A percentile compares a stretch with the other conserved stretches of the same genome.
phyloP scores from a whole-genome alignment of 2,888 invertebrate species.

The Mimumesa dahlbomi region DNA sequence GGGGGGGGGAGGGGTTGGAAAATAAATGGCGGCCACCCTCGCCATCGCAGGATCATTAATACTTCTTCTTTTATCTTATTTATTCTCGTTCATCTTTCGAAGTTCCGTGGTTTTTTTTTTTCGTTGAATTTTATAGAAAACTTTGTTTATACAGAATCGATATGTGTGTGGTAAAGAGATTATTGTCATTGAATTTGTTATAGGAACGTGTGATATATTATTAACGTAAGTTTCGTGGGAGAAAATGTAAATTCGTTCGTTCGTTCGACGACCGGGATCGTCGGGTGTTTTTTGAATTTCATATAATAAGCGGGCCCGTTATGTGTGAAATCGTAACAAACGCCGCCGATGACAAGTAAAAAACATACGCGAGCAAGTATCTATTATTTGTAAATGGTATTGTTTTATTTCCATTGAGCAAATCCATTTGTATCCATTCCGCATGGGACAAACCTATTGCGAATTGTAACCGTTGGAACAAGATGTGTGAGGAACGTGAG shows the following conservation, averaged over 20 bases:
- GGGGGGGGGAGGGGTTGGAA: slow-evolving; percentile 60
- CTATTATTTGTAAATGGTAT: slow-evolving; percentile 51
- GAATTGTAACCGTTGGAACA: slow-evolving; percentile 54
- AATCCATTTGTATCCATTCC: slow-evolving; percentile 50
- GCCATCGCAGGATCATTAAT: slow-evolving; percentile 36
- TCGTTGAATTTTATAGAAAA: too few species aligned
- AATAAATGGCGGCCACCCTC: slow-evolving; percentile 68
- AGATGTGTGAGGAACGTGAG: slow-evolving; percentile 45
- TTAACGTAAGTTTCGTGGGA: too few species aligned
- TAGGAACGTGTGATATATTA: too few species aligned
- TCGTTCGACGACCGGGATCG: background rate
- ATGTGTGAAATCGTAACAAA: background rate
- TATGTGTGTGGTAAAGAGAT: background rate
- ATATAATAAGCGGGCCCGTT: too few species aligned
- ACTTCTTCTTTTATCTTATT: slow-evolving; percentile 8
- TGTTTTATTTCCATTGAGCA: slow-evolving; percentile 45
- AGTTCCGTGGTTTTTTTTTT: too few species aligned
- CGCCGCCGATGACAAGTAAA: slow-evolving; percentile 21
- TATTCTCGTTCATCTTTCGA: background rate
- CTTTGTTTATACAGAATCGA: too few species aligned
- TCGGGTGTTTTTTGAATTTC: too few species aligned
- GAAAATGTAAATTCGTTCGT: background rate
- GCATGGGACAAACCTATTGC: slow-evolving; percentile 41
- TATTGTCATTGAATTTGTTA: too few species aligned
- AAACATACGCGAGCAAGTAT: slow-evolving; percentile 22